phyloP scores from a whole-genome alignment of 1,140 invertebrate genomes.

The Eupristina koningsbergeri region DNA sequence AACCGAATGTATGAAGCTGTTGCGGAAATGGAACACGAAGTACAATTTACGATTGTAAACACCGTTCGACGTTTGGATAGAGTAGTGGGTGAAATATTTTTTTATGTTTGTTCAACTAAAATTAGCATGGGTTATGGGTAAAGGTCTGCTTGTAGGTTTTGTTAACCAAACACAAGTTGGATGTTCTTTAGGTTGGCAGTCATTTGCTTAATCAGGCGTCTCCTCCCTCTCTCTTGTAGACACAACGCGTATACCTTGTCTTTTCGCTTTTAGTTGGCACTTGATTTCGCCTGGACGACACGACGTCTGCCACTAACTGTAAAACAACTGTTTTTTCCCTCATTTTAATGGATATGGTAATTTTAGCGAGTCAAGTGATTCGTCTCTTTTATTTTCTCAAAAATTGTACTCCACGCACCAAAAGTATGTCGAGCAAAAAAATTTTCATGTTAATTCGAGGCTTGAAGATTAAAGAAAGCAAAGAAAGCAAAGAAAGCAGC shows the following conservation, averaged over 20 bases:
- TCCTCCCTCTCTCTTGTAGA: conserved; percentile 18
- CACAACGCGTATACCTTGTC: conserved; percentile 46
- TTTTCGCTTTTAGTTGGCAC: conserved; percentile 35
- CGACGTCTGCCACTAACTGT: background rate
- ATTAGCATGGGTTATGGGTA: background rate
- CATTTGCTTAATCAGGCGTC: background rate
- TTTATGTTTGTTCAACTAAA: background rate
- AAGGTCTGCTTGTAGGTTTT: background rate
- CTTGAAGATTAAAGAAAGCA: too few relatives aligned
- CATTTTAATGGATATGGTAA: background rate
- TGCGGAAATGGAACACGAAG: background rate
- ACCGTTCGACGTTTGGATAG: background rate
- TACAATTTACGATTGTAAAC: background rate
- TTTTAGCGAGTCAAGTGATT: background rate
- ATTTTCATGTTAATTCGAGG: too few relatives aligned
- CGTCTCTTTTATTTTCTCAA: background rate
- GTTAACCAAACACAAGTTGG: background rate
- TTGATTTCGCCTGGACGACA: conserved; percentile 28
- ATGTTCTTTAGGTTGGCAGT: background rate
- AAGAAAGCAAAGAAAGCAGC: too few relatives aligned
- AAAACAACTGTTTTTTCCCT: background rate
- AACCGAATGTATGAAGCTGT: background rate
- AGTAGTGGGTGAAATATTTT: background rate
- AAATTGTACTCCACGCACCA: background rate
- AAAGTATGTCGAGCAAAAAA: background rate